Percentiles rank a stretch among this genome's conserved stretches.
Conservation (phyloP, 1,140 invertebrate species). For the Tetragonula clypearis region DNA sequence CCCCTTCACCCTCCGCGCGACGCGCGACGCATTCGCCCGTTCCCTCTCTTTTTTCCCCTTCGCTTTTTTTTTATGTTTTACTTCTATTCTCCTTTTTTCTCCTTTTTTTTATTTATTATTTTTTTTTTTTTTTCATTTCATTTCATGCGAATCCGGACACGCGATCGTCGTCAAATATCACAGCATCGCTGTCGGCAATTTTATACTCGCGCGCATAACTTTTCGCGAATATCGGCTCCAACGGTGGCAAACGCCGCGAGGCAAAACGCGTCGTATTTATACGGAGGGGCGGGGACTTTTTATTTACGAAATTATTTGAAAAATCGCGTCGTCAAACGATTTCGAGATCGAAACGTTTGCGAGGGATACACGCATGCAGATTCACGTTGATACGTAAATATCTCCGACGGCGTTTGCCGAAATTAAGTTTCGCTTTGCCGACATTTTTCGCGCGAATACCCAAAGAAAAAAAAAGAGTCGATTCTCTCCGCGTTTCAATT, state of each 20-base stretch:
- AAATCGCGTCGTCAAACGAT: background rate
- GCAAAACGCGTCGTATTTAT: background rate
- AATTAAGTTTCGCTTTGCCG: too few relatives aligned
- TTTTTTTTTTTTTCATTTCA: background rate
- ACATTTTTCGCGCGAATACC: too few relatives aligned
- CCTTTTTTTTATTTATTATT: too few relatives aligned
- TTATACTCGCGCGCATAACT: background rate
- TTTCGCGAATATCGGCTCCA: background rate
- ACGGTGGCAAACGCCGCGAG: background rate
- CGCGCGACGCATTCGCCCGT: background rate
- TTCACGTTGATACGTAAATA: too few relatives aligned
- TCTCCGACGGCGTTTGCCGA: too few relatives aligned
- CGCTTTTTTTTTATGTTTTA: background rate
- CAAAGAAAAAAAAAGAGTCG: too few relatives aligned
- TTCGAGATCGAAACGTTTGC: background rate
- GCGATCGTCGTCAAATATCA: constrained; percentile 20
- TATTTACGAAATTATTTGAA: background rate
- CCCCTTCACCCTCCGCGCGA: background rate
- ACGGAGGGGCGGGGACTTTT: too few relatives aligned
- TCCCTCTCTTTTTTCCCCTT: background rate
- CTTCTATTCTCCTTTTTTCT: background rate
- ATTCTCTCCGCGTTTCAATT: too few relatives aligned
- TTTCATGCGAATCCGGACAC: background rate
- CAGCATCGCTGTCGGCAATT: background rate
- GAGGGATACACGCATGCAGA: too few relatives aligned